A percentile compares a stretch with the other conserved stretches of the same genome.
Conservation (phyloP, 2,888 invertebrate genomes). For the Leptopilina syphax region DNA sequence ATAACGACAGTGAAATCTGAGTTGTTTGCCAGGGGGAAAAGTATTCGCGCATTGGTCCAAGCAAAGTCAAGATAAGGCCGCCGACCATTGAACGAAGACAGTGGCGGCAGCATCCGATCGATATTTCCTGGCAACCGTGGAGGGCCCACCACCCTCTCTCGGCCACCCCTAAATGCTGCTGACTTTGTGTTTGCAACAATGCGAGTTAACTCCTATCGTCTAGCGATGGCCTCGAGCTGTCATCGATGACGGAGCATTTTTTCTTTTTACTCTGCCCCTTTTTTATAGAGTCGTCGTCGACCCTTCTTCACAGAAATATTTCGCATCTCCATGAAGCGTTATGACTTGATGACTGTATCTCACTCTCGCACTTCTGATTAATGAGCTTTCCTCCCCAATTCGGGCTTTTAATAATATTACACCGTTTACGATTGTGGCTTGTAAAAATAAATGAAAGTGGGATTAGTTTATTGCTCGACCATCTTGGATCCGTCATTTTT, state of each 20-base stretch:
- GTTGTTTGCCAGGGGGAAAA: slow-evolving; percentile 46
- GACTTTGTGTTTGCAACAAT: slow-evolving; percentile 74
- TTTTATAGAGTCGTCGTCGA: slow-evolving; percentile 9
- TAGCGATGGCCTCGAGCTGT: slow-evolving; percentile 61
- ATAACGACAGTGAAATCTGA: slow-evolving; percentile 56
- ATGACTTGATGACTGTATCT: slow-evolving; percentile 5
- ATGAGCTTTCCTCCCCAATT: not conserved
- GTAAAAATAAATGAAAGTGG: not conserved
- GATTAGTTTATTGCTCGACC: no score
- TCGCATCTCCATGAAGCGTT: not conserved
- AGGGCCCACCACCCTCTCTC: slow-evolving; percentile 61
- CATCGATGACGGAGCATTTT: slow-evolving; percentile 38
- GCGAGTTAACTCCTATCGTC: slow-evolving; percentile 68
- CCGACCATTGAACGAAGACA: slow-evolving; percentile 62
- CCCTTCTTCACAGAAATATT: not conserved
- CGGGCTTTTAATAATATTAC: not conserved
- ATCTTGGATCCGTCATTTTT: no score
- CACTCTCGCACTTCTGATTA: not conserved
- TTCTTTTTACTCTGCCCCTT: slow-evolving; percentile 14
- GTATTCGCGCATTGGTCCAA: slow-evolving; percentile 32
- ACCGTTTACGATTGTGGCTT: not conserved
- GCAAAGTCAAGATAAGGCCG: slow-evolving; percentile 66
- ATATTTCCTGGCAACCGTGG: slow-evolving; percentile 75
- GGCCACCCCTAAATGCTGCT: slow-evolving; percentile 57
- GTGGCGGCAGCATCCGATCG: slow-evolving; percentile 73